Percentiles rank a stretch among this genome's conserved stretches.
phyloP scores from a whole-genome alignment of 2,797 vertebrate genomes.

The Lepus oiostolus region DNA sequence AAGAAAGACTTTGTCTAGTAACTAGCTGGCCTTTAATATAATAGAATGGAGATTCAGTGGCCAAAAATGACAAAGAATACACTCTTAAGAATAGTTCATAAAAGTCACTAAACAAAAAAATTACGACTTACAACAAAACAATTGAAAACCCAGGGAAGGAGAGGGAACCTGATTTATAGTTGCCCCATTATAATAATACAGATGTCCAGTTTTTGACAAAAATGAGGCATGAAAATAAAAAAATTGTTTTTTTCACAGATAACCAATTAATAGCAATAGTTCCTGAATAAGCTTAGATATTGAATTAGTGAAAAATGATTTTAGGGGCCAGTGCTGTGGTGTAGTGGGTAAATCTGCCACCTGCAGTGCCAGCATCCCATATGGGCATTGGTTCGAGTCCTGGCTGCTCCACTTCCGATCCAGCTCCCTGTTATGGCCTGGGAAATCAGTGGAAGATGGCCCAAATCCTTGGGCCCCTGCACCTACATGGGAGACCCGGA shows the following conservation, averaged over 20 bases:
- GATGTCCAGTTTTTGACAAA: neutral
- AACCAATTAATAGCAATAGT: neutral
- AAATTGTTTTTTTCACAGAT: neutral
- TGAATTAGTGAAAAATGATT: neutral
- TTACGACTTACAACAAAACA: neutral
- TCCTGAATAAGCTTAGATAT: neutral
- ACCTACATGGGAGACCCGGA: too few relatives aligned
- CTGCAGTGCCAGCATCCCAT: too few relatives aligned
- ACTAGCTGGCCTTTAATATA: neutral
- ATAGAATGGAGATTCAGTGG: neutral
- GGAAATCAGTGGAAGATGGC: too few relatives aligned
- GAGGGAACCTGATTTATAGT: neutral
- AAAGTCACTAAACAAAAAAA: neutral
- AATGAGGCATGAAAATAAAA: neutral
- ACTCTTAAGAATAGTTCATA: neutral
- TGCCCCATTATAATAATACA: neutral
- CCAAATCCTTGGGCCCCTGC: too few relatives aligned
- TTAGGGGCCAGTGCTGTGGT: too few relatives aligned
- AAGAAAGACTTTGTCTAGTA: neutral
- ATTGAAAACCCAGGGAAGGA: neutral
- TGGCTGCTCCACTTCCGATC: too few relatives aligned
- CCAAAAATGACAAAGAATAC: neutral
- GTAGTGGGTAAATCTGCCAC: too few relatives aligned
- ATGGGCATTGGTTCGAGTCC: too few relatives aligned
- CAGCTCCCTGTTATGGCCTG: too few relatives aligned